Percentiles rank a stretch among this genome's conserved stretches.
These are phyloP conservation scores for Oedothorax gibbosus DNA, from an alignment of 1,140 invertebrate species.

Conservation along the genomic window DNA sequence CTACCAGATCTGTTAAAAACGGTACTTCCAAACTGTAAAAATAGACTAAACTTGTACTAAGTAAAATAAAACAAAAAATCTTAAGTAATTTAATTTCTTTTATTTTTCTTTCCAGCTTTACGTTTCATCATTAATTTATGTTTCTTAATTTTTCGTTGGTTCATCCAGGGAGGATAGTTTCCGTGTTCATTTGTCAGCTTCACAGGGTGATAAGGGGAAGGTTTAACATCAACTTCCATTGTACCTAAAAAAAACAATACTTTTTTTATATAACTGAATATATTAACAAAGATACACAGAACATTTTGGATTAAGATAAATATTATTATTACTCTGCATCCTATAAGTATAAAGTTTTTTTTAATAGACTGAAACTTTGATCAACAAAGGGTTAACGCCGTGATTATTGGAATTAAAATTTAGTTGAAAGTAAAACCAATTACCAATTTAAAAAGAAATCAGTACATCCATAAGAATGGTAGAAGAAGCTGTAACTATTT, in stretches of 20 bases:
- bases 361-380: no score
- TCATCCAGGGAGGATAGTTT: constrained; percentile 70
- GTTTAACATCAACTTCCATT: constrained; percentile 40
- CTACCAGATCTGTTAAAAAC: no score
- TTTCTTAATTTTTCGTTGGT: constrained; percentile 67
- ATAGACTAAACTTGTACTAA: neutral
- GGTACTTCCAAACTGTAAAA: no score
- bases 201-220: constrained; percentile 62
- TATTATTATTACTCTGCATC: neutral
- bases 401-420: no score
- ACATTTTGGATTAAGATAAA: constrained; percentile 2
- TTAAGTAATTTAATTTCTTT: constrained; percentile 10
- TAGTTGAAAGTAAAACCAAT: no score
- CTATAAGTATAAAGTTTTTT: neutral
- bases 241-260: neutral
- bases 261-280: constrained; percentile 7
- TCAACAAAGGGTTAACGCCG: no score
- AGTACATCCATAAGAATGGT: no score
- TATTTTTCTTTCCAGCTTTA: constrained; percentile 38
- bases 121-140: constrained; percentile 41
- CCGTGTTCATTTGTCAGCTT: constrained; percentile 68
- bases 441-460: no score
- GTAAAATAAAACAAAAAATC: neutral
- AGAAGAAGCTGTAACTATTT: no score
- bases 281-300: neutral